Percentiles rank a stretch among this genome's conserved stretches.
Conservation (phyloP, 2,888 invertebrate genomes). For the Meganola albula region DNA sequence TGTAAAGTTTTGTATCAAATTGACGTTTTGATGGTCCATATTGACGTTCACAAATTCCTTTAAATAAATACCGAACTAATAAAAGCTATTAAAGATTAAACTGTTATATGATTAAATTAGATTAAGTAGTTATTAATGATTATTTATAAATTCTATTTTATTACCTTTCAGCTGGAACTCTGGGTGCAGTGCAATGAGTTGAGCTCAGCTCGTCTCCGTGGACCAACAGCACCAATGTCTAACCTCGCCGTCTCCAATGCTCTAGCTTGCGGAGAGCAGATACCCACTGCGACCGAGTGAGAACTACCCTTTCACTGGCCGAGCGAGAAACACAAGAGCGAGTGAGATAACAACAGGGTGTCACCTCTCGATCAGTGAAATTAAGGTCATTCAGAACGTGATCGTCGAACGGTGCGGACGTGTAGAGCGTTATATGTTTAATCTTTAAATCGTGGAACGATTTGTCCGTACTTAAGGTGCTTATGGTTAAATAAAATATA, state of each 20-base stretch:
- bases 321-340: constrained; percentile 39
- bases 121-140: background rate
- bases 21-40: no score
- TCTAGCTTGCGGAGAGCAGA: constrained; percentile 55
- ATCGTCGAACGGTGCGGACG: constrained; percentile 29
- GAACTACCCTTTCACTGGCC: constrained; percentile 41
- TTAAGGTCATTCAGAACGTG: constrained; percentile 24
- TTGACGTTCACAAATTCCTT: no score
- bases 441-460: constrained; percentile 2
- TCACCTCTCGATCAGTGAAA: constrained; percentile 40
- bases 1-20: no score
- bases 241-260: constrained; percentile 34
- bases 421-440: constrained; percentile 15
- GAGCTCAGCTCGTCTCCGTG: constrained; percentile 65
- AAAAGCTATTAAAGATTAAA: no score
- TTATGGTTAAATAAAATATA: constrained; percentile 26
- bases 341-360: constrained; percentile 38
- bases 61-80: no score
- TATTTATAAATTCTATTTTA: background rate
- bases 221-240: constrained; percentile 34
- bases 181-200: constrained; percentile 74
- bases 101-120: background rate
- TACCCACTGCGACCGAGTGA: constrained; percentile 51
- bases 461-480: constrained; percentile 26
- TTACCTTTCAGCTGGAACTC: constrained; percentile 62